phyloP scores from a whole-genome alignment of 2,888 invertebrate genomes.

The Halictus quadricinctus region DNA sequence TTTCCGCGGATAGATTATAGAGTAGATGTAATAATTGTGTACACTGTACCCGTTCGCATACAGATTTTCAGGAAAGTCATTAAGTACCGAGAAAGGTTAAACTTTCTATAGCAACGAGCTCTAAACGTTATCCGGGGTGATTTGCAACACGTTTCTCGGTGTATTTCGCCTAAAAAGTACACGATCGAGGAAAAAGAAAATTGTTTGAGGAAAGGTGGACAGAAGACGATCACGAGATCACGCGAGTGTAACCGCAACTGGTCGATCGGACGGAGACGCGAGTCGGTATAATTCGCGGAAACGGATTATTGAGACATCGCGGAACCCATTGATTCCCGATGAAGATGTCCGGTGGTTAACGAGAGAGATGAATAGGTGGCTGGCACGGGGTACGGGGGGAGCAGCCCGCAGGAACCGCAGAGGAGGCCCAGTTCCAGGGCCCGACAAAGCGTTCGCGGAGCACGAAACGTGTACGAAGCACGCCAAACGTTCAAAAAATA shows the following conservation, averaged over 20 bases:
- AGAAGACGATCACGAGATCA: conserved; percentile 32
- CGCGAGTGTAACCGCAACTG: conserved; percentile 22
- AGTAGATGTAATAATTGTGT: background rate
- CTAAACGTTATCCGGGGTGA: background rate
- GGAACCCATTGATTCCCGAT: conserved; percentile 61
- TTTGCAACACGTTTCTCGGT: no score
- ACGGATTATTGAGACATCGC: conserved; percentile 61
- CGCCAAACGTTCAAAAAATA: conserved; percentile 59
- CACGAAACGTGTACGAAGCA: conserved; percentile 36
- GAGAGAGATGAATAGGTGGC: conserved; percentile 62
- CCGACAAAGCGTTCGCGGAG: conserved; percentile 53
- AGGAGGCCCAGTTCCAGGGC: conserved; percentile 11
- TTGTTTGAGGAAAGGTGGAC: background rate
- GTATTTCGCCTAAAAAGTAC: no score
- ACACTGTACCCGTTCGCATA: background rate
- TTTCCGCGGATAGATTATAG: background rate
- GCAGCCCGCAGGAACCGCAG: conserved; percentile 54
- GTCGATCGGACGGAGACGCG: conserved; percentile 19
- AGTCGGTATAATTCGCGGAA: conserved; percentile 50
- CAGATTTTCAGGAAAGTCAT: background rate
- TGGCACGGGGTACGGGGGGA: conserved; percentile 21
- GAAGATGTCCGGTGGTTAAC: conserved; percentile 67
- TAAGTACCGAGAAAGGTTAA: background rate
- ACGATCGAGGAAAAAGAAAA: background rate
- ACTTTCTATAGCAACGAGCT: background rate